These are phyloP conservation scores for Microcebus ravelobensis DNA, from an alignment of 2,113 vertebrate species.

Conservation along the genomic window DNA sequence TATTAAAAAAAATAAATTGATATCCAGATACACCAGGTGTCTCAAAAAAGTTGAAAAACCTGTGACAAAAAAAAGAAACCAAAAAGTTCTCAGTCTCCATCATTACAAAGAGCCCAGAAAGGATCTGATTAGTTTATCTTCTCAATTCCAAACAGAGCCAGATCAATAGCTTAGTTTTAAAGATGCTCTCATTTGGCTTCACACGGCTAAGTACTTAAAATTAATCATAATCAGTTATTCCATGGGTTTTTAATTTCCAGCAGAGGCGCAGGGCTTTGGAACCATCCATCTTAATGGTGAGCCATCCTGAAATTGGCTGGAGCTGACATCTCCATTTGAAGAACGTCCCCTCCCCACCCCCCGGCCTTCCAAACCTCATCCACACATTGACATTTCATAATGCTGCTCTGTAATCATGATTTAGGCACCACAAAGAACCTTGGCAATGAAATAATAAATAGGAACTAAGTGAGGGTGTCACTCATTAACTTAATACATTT, in stretches of 20 bases:
- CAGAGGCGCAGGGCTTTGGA: slow-evolving; percentile 63
- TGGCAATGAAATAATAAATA: slow-evolving; percentile 32
- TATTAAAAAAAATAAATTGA: neutral
- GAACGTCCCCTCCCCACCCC: neutral
- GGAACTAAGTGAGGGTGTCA: neutral
- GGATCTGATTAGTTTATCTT: slow-evolving; percentile 71
- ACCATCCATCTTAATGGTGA: slow-evolving; percentile 82
- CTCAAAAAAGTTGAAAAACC: slow-evolving; percentile 18
- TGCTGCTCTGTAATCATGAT: slow-evolving; percentile 27
- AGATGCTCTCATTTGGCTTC: slow-evolving; percentile 57
- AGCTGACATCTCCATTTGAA: slow-evolving; percentile 71
- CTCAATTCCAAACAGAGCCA: slow-evolving; percentile 60
- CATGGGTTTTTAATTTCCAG: slow-evolving; percentile 85
- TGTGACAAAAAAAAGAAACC: neutral
- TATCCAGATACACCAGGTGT: neutral
- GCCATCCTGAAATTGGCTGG: slow-evolving; percentile 70
- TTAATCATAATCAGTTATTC: slow-evolving; percentile 82
- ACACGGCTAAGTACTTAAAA: slow-evolving; percentile 71
- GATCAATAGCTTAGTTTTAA: slow-evolving; percentile 76
- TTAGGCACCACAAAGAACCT: slow-evolving; percentile 2
- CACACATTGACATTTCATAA: slow-evolving; percentile 23
- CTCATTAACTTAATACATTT: neutral
- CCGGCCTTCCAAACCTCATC: slow-evolving; percentile 10
- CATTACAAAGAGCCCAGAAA: neutral
- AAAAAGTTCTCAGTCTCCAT: neutral